These are phyloP conservation scores for Aspidoscelis tigris DNA, from an alignment of 2,113 vertebrate species.

Conservation along the genomic window DNA sequence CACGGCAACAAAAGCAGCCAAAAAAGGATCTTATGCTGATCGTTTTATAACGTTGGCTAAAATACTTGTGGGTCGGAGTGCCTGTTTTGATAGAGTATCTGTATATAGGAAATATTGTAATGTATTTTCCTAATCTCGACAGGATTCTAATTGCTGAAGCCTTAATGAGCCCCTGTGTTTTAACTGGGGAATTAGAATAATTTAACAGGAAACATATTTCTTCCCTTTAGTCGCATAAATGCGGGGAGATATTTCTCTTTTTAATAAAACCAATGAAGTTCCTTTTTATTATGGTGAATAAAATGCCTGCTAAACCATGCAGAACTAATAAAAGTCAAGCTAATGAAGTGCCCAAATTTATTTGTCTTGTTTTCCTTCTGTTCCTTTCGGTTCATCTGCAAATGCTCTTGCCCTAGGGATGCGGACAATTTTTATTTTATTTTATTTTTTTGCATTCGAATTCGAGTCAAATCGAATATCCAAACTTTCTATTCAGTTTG, in stretches of 20 bases:
- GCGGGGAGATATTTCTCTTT: neutral
- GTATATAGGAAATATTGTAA: slow-evolving; percentile 7
- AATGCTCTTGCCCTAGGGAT: too few relatives aligned
- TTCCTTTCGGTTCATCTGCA: slow-evolving; percentile 5
- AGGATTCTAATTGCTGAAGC: slow-evolving; percentile 38
- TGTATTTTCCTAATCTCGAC: slow-evolving; percentile 48
- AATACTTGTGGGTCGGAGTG: neutral
- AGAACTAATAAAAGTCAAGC: neutral
- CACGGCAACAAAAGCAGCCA: neutral
- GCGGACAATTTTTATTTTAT: too few relatives aligned
- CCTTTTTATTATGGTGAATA: slow-evolving; percentile 13
- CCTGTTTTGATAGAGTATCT: neutral
- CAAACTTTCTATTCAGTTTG: too few relatives aligned
- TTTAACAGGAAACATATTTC: slow-evolving; percentile 28
- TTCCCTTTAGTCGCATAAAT: neutral
- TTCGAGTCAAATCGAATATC: too few relatives aligned
- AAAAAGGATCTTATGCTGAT: neutral
- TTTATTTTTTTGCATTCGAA: too few relatives aligned
- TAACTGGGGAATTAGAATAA: slow-evolving; percentile 4
- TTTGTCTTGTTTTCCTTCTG: slow-evolving; percentile 6
- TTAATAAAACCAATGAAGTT: neutral
- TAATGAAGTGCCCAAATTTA: slow-evolving; percentile 26
- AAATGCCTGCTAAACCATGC: slow-evolving; percentile 19
- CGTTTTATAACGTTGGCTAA: neutral
- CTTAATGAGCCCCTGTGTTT: slow-evolving; percentile 21